Evolutionary conservation across 2,113 vertebrate genomes (phyloP), one percentile per base, ranked within the genome.

Genomic region (Chaetorhynchus papuensis): DNA sequence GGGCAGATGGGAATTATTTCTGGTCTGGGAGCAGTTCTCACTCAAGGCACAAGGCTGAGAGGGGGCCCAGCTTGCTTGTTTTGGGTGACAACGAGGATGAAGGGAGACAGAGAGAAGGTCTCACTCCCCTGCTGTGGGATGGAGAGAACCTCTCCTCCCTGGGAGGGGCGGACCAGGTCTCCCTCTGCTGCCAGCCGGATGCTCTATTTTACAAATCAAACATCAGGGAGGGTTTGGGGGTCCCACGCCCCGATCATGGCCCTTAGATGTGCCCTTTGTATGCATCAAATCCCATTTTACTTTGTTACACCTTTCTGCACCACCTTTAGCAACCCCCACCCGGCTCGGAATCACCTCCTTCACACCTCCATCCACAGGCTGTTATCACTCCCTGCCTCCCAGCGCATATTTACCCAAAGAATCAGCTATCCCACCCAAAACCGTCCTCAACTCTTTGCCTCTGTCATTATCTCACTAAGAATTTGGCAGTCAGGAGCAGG

Each of bases 381-480:
- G 79, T 63, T 65, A 19, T 49, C 7, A 0, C 16, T 60, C 24
- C 53, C 39, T 23, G 13, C 74, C 37, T 79, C 57, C 54, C 52
- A 35, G 41, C 4, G 61, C 57, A 15, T 86, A 33, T 69, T 94
- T 89, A 65, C 54, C 15, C 59, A 37, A 18, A 37, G 54, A 86
- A 89, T 91, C 83, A 81, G 68, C 54, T 57, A n/a, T 83, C 83
- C 83, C 96, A 83, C 89, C 91, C 91, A 80, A 79, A 72, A 13
- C 49, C 22, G 7, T 78, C n/a, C 44, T 54, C 66, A 49, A 0
- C 20, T 33, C 70, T 57, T 84, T 65, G 42, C 22, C 33, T 64
- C 31, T 52, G 6, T 69, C 53, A 4, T 74, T 76, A 21, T 56
- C 59, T 88, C 37, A 11, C 35, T 5, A 12, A 15, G 3, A 17